A percentile compares a stretch with the other conserved stretches of the same genome.
phyloP scores from a whole-genome alignment of 2,888 invertebrate species.

The Pyralis farinalis region DNA sequence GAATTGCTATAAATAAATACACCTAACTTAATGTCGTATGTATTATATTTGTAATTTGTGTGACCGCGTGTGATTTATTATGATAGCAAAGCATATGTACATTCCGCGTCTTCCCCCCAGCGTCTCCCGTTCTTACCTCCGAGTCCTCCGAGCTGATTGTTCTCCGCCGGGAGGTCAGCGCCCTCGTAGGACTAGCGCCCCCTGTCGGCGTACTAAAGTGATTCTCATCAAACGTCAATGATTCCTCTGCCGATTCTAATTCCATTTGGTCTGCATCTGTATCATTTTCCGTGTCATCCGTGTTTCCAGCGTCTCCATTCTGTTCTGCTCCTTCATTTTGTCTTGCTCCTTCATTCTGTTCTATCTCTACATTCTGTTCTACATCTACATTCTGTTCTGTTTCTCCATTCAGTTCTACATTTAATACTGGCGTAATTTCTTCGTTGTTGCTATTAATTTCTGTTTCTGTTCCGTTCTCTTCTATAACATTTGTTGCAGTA shows the following conservation, averaged over 20 bases:
- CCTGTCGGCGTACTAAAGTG: slow-evolving; percentile 74
- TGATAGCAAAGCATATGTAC: slow-evolving; percentile 16
- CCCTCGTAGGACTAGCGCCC: slow-evolving; percentile 46
- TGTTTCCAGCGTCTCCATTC: too few species aligned
- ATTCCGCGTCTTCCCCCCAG: slow-evolving; percentile 37
- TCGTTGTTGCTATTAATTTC: slow-evolving; percentile 1
- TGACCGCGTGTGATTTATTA: slow-evolving; percentile 1
- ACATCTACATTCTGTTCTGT: slow-evolving; percentile 5
- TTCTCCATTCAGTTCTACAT: slow-evolving; percentile 3
- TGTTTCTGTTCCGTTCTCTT: background rate
- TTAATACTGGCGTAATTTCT: slow-evolving; percentile 6
- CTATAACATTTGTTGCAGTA: slow-evolving; percentile 1
- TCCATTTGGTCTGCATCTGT: background rate
- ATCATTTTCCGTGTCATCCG: slow-evolving; percentile 4
- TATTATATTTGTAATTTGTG: too few species aligned
- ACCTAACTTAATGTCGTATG: too few species aligned
- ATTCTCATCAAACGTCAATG: slow-evolving; percentile 72
- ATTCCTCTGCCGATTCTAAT: slow-evolving; percentile 31
- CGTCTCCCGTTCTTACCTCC: slow-evolving; percentile 61
- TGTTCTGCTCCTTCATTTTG: slow-evolving; percentile 15
- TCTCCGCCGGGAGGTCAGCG: slow-evolving; percentile 33
- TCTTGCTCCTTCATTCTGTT: slow-evolving; percentile 1
- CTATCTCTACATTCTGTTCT: slow-evolving; percentile 10
- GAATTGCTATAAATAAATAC: background rate
- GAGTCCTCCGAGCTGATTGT: slow-evolving; percentile 60